Conservation (phyloP, 2,113 vertebrate genomes). For the Panthera tigris region DNA sequence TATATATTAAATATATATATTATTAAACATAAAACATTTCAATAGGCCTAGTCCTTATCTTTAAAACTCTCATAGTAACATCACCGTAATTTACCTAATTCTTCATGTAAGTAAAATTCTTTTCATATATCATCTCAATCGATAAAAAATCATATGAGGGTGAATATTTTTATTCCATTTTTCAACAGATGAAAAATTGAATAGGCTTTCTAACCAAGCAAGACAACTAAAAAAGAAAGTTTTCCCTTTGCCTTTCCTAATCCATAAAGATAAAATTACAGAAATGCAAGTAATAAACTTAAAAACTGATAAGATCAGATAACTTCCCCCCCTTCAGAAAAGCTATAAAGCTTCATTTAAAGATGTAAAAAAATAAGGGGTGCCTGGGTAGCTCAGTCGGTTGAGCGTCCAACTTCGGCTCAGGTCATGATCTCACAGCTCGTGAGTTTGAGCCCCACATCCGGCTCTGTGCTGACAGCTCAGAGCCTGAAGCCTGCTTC, state of each 20-base stretch:
- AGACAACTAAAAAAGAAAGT: background rate
- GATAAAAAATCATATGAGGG: background rate
- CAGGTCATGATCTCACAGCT: background rate
- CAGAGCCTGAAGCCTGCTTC: background rate
- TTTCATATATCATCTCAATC: background rate
- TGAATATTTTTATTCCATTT: background rate
- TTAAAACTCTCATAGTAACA: background rate
- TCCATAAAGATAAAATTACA: background rate
- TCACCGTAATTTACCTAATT: background rate
- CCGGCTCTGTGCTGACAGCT: background rate
- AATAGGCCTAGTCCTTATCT: background rate
- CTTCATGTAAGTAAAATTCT: background rate
- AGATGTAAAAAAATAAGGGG: background rate
- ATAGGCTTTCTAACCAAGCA: background rate
- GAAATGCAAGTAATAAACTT: background rate
- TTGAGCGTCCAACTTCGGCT: background rate
- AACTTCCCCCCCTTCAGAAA: background rate
- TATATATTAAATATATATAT: background rate
- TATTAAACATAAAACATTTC: background rate
- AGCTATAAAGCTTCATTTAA: background rate
- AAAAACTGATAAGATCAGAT: background rate
- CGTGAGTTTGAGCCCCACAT: rapidly evolving
- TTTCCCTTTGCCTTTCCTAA: background rate
- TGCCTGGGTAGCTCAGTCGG: background rate
- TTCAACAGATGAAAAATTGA: background rate